Percentiles rank a stretch among this genome's conserved stretches.
These are phyloP conservation scores for Aphelenchoides avenae DNA, from an alignment of 1,140 invertebrate genomes.

Conservation along the genomic window DNA sequence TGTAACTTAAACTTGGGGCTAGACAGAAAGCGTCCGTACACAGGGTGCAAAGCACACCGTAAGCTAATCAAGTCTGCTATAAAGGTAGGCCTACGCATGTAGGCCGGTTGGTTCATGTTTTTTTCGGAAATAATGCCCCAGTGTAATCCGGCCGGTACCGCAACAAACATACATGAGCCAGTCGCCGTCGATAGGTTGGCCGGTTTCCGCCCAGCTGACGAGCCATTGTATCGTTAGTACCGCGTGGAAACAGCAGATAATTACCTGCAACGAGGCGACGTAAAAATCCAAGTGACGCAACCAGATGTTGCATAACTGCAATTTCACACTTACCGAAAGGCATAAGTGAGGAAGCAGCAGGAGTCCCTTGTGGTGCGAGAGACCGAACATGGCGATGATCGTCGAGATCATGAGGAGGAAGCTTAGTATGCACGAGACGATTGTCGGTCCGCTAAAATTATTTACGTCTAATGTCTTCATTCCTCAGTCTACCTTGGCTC, in stretches of 20 bases:
- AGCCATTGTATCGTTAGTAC: slow-evolving; percentile 5
- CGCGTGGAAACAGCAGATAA: slow-evolving; percentile 11
- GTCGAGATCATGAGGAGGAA: slow-evolving; percentile 15
- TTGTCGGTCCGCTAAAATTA: slow-evolving; percentile 24
- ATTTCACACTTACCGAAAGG: slow-evolving; percentile 15
- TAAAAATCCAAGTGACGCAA: too few species aligned
- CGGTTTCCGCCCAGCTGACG: neutral
- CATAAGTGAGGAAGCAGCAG: slow-evolving; percentile 20
- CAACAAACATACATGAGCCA: too few species aligned
- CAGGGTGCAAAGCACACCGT: neutral
- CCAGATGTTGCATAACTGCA: too few species aligned
- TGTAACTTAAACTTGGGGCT: neutral
- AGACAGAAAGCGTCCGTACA: neutral
- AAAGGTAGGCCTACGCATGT: too few species aligned
- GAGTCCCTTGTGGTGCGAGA: slow-evolving; percentile 6
- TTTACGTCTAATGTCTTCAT: slow-evolving; percentile 13
- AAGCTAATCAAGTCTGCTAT: too few species aligned
- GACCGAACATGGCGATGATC: slow-evolving; percentile 30
- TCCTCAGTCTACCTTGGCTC: slow-evolving; percentile 20
- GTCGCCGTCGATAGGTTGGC: slow-evolving; percentile 1
- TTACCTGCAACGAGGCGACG: too few species aligned
- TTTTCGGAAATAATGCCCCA: neutral
- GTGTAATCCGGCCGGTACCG: neutral
- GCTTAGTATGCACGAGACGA: slow-evolving; percentile 24
- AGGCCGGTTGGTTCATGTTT: too few species aligned